These are phyloP conservation scores for Yasuhikotakia modesta DNA, from an alignment of 2,797 vertebrate species.

Conservation along the genomic window DNA sequence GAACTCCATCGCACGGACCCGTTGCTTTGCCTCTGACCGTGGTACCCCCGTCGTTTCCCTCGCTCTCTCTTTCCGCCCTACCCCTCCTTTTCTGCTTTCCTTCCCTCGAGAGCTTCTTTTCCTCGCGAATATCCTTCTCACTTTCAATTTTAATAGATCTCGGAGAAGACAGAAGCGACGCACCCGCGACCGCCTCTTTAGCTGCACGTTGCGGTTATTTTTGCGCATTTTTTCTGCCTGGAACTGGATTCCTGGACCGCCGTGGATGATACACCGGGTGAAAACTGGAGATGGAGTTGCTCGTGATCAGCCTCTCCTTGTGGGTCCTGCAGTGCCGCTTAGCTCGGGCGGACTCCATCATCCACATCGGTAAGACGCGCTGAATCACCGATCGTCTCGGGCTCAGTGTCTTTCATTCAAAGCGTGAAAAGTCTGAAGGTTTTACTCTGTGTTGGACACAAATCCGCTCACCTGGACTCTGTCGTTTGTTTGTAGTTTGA, in stretches of 20 bases:
- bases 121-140: constrained; percentile 11
- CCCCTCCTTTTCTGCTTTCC: constrained; percentile 59
- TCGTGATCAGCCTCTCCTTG: constrained; percentile 92
- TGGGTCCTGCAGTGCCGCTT: constrained; percentile 94
- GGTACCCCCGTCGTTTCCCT: constrained; percentile 53
- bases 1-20: constrained; percentile 45
- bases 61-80: constrained; percentile 50
- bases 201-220: constrained; percentile 6
- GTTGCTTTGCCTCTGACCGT: constrained; percentile 56
- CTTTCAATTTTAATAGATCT: constrained; percentile 42
- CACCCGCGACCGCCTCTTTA: constrained; percentile 61
- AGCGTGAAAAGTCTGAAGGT: background rate
- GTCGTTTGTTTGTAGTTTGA: constrained; percentile 9
- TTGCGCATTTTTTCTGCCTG: constrained; percentile 36
- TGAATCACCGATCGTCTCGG: constrained; percentile 6
- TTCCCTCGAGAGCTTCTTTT: constrained; percentile 38
- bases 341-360: constrained; percentile 96
- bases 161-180: constrained; percentile 40
- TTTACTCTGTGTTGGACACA: background rate
- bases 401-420: background rate
- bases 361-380: constrained; percentile 90
- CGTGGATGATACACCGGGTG: constrained; percentile 80
- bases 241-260: constrained; percentile 71
- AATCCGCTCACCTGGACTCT: background rate
- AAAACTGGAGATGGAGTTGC: constrained; percentile 94